A percentile compares a stretch with the other conserved stretches of the same genome.
Conservation (phyloP, 2,888 invertebrate genomes). For the Agriopis marginaria region DNA sequence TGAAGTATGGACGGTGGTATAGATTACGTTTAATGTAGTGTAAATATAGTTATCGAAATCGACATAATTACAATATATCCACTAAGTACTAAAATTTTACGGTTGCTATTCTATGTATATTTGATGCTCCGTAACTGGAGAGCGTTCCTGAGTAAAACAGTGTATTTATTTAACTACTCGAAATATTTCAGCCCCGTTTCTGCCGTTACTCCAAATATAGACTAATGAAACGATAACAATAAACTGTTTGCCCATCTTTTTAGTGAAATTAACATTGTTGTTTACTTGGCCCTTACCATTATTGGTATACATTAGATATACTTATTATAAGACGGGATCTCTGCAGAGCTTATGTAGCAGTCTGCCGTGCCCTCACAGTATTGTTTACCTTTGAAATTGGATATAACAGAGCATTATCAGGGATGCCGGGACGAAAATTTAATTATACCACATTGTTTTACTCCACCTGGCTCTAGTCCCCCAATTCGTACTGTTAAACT, state of each 20-base stretch:
- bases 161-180: constrained; percentile 19
- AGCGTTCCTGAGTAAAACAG: constrained; percentile 1
- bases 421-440: constrained; percentile 57
- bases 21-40: too few relatives aligned
- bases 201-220: constrained; percentile 29
- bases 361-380: constrained; percentile 37
- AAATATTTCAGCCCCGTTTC: constrained; percentile 8
- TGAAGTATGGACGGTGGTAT: too few relatives aligned
- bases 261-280: constrained; percentile 48
- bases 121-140: not conserved
- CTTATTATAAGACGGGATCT: constrained; percentile 47
- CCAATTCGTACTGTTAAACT: constrained; percentile 43
- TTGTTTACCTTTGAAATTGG: constrained; percentile 70
- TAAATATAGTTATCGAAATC: too few relatives aligned
- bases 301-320: constrained; percentile 44
- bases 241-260: constrained; percentile 45
- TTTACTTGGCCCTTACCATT: constrained; percentile 51
- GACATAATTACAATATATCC: not conserved
- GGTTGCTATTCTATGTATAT: constrained; percentile 4
- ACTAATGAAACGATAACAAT: constrained; percentile 44
- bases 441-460: constrained; percentile 54
- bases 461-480: constrained; percentile 44
- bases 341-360: constrained; percentile 38
- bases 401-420: constrained; percentile 60
- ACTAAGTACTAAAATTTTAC: not conserved